Percentiles rank a stretch among this genome's conserved stretches.
Conservation (phyloP, 1,140 invertebrate genomes). For the Leptopilina boulardi region DNA sequence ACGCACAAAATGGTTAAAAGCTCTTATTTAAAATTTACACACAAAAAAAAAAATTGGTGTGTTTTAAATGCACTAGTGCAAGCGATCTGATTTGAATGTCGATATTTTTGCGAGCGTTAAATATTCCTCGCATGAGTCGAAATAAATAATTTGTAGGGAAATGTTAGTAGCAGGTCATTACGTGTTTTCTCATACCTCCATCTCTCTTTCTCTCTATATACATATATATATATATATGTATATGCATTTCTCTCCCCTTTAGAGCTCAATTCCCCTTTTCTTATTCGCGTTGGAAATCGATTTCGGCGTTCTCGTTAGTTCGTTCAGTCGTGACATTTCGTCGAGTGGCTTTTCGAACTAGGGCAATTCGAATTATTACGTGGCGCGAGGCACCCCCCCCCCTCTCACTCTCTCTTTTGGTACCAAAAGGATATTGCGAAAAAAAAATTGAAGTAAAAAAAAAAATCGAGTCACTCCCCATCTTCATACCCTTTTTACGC, state of each 20-base stretch:
- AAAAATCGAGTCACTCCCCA: conserved; percentile 26
- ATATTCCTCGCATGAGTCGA: background rate
- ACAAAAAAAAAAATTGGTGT: too few relatives aligned
- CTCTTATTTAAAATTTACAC: background rate
- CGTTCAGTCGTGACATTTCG: conserved; percentile 46
- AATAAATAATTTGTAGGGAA: background rate
- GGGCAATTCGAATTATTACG: conserved; percentile 29
- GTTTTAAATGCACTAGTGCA: background rate
- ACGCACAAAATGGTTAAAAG: too few relatives aligned
- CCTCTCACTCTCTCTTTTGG: too few relatives aligned
- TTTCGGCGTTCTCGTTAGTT: conserved; percentile 33
- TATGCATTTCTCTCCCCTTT: conserved; percentile 15
- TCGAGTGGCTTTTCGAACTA: conserved; percentile 35
- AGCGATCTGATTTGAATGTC: background rate
- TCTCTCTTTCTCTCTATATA: too few relatives aligned
- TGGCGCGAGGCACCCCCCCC: conserved; percentile 11
- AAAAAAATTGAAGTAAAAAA: conserved; percentile 17
- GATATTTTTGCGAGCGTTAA: background rate
- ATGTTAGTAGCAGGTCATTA: conserved; percentile 25
- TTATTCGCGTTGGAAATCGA: conserved; percentile 39
- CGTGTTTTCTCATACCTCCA: background rate
- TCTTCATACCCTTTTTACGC: conserved; percentile 4
- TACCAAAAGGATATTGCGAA: conserved; percentile 18
- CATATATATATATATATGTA: too few relatives aligned
- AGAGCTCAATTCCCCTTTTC: conserved; percentile 36